Evolutionary conservation across 2,797 vertebrate genomes (phyloP).

Genomic region (Chaenodraco wilsoni): DNA sequence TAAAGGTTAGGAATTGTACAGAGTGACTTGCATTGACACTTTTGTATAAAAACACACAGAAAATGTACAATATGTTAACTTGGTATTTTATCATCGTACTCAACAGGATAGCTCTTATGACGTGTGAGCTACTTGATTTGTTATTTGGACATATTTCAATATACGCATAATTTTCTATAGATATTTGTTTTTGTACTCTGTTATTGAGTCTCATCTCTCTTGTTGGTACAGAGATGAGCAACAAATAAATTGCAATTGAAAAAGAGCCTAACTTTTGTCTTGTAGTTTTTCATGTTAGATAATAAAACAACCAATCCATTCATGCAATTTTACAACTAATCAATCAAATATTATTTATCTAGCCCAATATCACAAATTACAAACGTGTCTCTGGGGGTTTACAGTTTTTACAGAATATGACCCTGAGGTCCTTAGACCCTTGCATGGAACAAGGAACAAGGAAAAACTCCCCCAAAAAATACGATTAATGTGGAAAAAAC

Average conservation of each 20-base stretch:
- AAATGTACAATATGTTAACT: constrained; percentile 84
- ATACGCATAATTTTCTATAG: constrained; percentile 89
- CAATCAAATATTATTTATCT: too few species aligned
- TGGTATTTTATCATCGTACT: constrained; percentile 84
- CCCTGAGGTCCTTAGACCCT: too few species aligned
- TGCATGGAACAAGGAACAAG: too few species aligned
- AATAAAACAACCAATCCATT: neutral
- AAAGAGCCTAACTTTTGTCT: constrained; percentile 38
- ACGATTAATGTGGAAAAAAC: too few species aligned
- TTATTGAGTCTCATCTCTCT: constrained; percentile 84
- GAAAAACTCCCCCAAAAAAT: too few species aligned
- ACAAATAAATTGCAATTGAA: constrained; percentile 85
- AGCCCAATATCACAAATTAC: too few species aligned
- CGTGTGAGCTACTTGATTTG: constrained; percentile 80
- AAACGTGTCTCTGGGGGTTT: too few species aligned
- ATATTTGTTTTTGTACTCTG: constrained; percentile 90
- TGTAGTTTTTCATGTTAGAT: constrained; percentile 24
- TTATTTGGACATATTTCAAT: constrained; percentile 86
- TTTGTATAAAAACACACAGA: constrained; percentile 83
- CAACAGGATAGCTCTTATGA: constrained; percentile 78
- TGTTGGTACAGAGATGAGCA: constrained; percentile 83
- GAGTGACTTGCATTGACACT: constrained; percentile 84
- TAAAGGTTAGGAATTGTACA: constrained; percentile 79
- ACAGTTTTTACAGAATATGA: too few species aligned
- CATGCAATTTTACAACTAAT: neutral